Base-by-base conservation (phyloP, 1,140 invertebrate species). In the Hypsibius dujardini region DNA sequence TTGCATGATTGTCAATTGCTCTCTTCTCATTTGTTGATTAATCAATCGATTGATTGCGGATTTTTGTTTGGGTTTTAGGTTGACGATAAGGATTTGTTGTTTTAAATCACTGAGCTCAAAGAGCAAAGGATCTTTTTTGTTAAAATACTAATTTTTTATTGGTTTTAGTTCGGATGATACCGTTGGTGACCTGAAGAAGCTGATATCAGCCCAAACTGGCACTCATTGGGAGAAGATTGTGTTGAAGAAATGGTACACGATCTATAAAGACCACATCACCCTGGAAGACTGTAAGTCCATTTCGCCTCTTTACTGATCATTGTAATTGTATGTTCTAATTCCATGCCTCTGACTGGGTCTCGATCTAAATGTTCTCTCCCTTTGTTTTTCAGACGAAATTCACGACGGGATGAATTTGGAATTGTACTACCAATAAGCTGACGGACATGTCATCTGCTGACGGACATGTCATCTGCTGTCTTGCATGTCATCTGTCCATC, bases 361-460 rank as follows among this genome's bases (percentile, higher is more conserved):
- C 2, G 46, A 59, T 46, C 45, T 12, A 76, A 71, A 74, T 47
- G 46, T n/a, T 56, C 14, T 72, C 71, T 56, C 76, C 75, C 75
- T 79, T 77, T 75, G 76, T 74, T 2, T n/a, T 45, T 40, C 59
- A 93, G 90, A 98, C 88, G 95, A 98, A 86, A 97, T 98, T 76
- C 91, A 98, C 76, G 95, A 98, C 82, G 95, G 95, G 71, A 96
- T 97, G 92, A 98, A 98, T 81, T 82, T 98, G 79, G 95, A 98
- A 81, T 81, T 98, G 7, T 98, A 98, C 78, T 98, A 98, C 79
- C 92, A 96, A 83, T 98, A 84, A 86, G 59, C 75, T 47, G 45
- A 28, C 28, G 28, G 28, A 28, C 28, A 28, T 28, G 28, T 28
- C 28, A 28, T 28, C 28, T 28, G 28, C 28, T 28, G 28, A 28